Evolutionary conservation across 2,797 vertebrate genomes (phyloP).

Genomic region (Notamacropus eugenii): DNA sequence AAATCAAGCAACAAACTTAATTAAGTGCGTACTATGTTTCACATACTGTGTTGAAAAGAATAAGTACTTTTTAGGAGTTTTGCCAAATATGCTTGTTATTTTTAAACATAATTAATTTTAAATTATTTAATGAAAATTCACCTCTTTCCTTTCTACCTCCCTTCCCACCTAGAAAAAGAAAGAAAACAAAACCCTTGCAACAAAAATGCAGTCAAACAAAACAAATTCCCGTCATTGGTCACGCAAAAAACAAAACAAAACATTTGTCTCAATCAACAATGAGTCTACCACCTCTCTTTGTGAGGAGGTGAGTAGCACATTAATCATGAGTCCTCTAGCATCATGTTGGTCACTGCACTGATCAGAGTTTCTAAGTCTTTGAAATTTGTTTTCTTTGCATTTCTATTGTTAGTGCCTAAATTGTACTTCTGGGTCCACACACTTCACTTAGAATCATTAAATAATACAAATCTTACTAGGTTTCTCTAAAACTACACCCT

Average conservation of each 20-base stretch:
- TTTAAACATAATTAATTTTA: slow-evolving; percentile 50
- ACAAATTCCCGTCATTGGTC: not conserved
- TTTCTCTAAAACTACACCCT: not conserved
- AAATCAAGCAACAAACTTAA: not conserved
- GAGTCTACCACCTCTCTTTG: not conserved
- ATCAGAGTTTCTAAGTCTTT: not conserved
- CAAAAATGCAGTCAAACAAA: not conserved
- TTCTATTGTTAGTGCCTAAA: not conserved
- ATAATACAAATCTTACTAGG: not conserved
- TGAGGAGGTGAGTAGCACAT: not conserved
- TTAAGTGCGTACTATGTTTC: not conserved
- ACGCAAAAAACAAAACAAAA: not conserved
- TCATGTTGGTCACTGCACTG: not conserved
- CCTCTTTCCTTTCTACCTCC: not conserved
- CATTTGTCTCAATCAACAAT: not conserved
- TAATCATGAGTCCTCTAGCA: not conserved
- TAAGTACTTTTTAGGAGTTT: not conserved
- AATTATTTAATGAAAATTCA: not conserved
- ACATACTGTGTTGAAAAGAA: slow-evolving; percentile 64
- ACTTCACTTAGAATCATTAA: not conserved
- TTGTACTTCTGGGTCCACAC: not conserved
- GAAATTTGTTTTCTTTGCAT: not conserved
- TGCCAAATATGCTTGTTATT: not conserved
- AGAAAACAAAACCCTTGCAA: not conserved
- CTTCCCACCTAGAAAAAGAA: not conserved